Conservation (phyloP, 2,797 vertebrate species). For the Phrynocephalus guinanensis region DNA sequence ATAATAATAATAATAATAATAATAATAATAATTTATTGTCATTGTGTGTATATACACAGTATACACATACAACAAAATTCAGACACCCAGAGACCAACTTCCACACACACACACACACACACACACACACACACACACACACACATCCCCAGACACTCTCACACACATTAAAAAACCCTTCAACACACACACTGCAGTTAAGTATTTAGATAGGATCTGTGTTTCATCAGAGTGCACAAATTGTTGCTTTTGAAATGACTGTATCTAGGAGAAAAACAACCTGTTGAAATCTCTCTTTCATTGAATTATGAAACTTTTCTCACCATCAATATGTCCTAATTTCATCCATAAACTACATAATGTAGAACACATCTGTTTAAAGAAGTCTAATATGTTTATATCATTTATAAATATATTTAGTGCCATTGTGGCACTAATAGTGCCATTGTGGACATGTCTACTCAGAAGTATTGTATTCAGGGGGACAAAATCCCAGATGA, state of each 20-base stretch:
- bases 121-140: too few species aligned
- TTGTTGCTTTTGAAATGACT: neutral
- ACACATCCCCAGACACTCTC: too few species aligned
- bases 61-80: too few species aligned
- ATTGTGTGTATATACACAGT: too few species aligned
- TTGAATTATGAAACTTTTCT: neutral
- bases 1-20: too few species aligned
- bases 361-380: neutral
- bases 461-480: neutral
- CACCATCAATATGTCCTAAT: neutral
- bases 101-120: too few species aligned
- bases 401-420: too few species aligned
- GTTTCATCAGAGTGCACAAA: neutral
- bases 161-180: too few species aligned
- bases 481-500: neutral
- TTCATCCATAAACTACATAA: neutral
- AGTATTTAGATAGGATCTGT: neutral
- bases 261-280: neutral
- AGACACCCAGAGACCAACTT: too few species aligned
- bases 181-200: neutral
- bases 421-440: neutral
- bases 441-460: neutral
- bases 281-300: neutral
- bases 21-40: too few species aligned
- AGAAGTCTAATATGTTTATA: neutral